phyloP scores from a whole-genome alignment of 2,888 invertebrate genomes.

The Caenorhabditis afra region DNA sequence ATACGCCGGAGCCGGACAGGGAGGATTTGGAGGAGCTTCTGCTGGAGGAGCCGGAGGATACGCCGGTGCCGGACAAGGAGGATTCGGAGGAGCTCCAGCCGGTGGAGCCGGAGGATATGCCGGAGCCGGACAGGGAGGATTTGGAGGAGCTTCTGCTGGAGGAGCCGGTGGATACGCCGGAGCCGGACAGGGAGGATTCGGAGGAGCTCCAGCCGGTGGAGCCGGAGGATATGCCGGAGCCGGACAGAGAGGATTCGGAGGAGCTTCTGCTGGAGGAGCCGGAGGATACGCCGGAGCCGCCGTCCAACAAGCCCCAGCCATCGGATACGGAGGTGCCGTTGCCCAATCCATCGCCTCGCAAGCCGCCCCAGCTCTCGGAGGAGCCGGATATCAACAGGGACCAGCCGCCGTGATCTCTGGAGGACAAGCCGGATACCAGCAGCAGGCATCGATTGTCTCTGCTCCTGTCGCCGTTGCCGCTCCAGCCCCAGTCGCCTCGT shows the following conservation, averaged over 20 bases:
- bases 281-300: constrained; percentile 55
- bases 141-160: not conserved
- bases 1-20: constrained; percentile 45
- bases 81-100: constrained; percentile 1
- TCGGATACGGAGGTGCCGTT: constrained; percentile 22
- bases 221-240: constrained; percentile 35
- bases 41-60: constrained; percentile 33
- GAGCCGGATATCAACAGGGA: constrained; percentile 38
- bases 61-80: constrained; percentile 38
- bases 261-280: constrained; percentile 25
- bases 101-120: constrained; percentile 37
- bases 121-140: constrained; percentile 41
- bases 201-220: constrained; percentile 26
- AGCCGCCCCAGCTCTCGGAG: not conserved
- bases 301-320: not conserved
- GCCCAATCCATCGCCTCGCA: constrained; percentile 1
- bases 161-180: constrained; percentile 29
- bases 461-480: constrained; percentile 31
- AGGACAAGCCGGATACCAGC: constrained; percentile 40
- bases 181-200: constrained; percentile 40
- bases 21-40: constrained; percentile 34
- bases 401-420: constrained; percentile 33
- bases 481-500: constrained; percentile 48
- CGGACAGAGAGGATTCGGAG: constrained; percentile 37
- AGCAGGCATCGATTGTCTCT: not conserved